phyloP scores from a whole-genome alignment of 2,888 invertebrate species.

The Caenorhabditis sinica region DNA sequence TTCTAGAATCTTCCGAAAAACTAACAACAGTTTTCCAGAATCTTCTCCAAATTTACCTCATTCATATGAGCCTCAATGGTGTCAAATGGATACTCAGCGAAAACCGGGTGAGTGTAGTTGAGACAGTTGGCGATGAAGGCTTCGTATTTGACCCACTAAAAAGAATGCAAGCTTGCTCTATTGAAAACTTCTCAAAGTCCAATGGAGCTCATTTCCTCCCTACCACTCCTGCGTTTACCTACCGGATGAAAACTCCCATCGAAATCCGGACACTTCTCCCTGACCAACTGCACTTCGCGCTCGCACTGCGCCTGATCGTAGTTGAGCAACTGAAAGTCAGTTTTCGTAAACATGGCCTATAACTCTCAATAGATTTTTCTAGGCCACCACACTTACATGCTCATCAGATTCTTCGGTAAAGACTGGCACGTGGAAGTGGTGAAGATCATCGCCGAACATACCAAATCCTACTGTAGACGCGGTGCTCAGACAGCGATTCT shows the following conservation, averaged over 20 bases:
- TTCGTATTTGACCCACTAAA: conserved; percentile 64
- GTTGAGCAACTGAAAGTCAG: conserved; percentile 48
- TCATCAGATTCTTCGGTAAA: conserved; percentile 42
- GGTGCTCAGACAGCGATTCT: conserved; percentile 51
- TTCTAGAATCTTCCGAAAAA: too few relatives aligned
- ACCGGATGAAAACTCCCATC: conserved; percentile 34
- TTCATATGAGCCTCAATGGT: conserved; percentile 55
- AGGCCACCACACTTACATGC: conserved; percentile 1
- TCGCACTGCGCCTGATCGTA: conserved; percentile 30
- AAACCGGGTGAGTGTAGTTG: conserved; percentile 38
- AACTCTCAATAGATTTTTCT: background rate
- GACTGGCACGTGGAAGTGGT: conserved; percentile 50
- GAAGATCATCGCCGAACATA: conserved; percentile 47
- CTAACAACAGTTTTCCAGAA: too few relatives aligned
- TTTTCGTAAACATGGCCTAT: background rate
- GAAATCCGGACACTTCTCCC: conserved; percentile 45
- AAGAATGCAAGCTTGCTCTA: conserved; percentile 14
- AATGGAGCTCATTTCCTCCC: too few relatives aligned
- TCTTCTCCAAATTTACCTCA: conserved; percentile 42
- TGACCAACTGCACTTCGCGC: conserved; percentile 37
- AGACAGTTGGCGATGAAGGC: conserved; percentile 56
- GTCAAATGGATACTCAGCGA: conserved; percentile 27
- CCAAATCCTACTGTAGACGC: conserved; percentile 58
- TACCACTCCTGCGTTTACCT: too few relatives aligned
- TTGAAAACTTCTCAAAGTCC: background rate